These are phyloP conservation scores for Onychomys leucogaster DNA, from an alignment of 2,797 vertebrate species.

Conservation along the genomic window DNA sequence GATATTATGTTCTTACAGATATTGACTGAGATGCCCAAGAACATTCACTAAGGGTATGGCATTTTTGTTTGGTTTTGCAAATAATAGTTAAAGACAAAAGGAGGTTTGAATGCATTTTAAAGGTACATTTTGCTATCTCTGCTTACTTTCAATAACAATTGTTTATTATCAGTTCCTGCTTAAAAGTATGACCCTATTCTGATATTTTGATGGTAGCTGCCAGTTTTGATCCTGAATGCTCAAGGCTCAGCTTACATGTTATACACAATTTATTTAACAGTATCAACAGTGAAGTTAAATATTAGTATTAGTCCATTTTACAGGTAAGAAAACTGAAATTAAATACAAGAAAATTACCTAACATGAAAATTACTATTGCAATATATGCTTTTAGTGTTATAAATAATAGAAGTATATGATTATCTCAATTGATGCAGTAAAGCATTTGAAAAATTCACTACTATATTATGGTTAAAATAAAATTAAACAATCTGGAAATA, in stretches of 20 bases:
- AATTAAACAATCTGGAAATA: neutral
- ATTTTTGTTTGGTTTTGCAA: constrained; percentile 22
- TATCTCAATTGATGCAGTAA: neutral
- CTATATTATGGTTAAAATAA: neutral
- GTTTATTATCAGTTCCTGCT: neutral
- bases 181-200: neutral
- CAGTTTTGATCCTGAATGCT: neutral
- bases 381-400: neutral
- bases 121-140: neutral
- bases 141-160: neutral
- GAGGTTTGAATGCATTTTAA: neutral
- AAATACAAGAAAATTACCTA: neutral
- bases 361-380: neutral
- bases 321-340: constrained; percentile 24
- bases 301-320: neutral
- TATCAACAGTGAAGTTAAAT: neutral
- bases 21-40: neutral
- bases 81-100: neutral
- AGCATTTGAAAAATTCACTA: neutral
- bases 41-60: neutral
- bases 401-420: neutral
- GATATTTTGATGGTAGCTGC: neutral
- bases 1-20: neutral
- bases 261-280: neutral
- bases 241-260: neutral